Percentiles rank a stretch among this genome's conserved stretches.
phyloP scores from a whole-genome alignment of 2,888 invertebrate species.

The Pelosia muscerda region DNA sequence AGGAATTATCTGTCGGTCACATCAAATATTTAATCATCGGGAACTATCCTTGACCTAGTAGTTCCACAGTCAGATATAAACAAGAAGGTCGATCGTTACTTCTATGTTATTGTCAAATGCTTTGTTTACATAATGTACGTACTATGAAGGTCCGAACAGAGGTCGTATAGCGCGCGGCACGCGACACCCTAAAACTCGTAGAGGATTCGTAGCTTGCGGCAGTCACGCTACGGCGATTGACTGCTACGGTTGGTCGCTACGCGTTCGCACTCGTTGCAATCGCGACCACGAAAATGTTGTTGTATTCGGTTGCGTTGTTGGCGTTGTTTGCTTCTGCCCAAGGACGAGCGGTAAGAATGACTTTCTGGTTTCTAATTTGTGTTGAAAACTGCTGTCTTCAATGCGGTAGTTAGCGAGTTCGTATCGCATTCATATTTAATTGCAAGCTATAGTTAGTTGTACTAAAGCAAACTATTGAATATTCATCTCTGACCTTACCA shows the following conservation, averaged over 20 bases:
- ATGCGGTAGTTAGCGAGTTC: conserved; percentile 50
- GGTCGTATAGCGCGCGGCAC: conserved; percentile 49
- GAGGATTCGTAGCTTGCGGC: conserved; percentile 71
- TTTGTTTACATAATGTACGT: conserved; percentile 78
- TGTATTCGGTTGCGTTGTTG: conserved; percentile 72
- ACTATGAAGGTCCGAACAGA: conserved; percentile 61
- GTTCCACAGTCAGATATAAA: conserved; percentile 46
- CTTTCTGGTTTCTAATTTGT: conserved; percentile 52
- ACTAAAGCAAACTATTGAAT: conserved; percentile 20
- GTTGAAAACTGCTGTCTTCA: conserved; percentile 28
- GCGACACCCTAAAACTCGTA: conserved; percentile 52
- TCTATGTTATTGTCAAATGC: conserved; percentile 73
- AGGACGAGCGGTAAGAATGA: conserved; percentile 83
- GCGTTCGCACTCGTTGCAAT: conserved; percentile 60
- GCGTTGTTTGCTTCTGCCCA: conserved; percentile 78
- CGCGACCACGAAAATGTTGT: conserved; percentile 76
- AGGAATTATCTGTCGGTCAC: conserved; percentile 23
- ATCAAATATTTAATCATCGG: conserved; percentile 43
- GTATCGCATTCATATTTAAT: conserved; percentile 26
- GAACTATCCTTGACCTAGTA: conserved; percentile 47
- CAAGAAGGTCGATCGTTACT: conserved; percentile 63
- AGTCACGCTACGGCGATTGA: conserved; percentile 78
- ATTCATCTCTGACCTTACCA: conserved; percentile 8
- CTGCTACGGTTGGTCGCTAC: conserved; percentile 71
- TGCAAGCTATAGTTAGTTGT: neutral